Conservation (phyloP, 1,140 invertebrate species). For the Potamilus streckersoni region DNA sequence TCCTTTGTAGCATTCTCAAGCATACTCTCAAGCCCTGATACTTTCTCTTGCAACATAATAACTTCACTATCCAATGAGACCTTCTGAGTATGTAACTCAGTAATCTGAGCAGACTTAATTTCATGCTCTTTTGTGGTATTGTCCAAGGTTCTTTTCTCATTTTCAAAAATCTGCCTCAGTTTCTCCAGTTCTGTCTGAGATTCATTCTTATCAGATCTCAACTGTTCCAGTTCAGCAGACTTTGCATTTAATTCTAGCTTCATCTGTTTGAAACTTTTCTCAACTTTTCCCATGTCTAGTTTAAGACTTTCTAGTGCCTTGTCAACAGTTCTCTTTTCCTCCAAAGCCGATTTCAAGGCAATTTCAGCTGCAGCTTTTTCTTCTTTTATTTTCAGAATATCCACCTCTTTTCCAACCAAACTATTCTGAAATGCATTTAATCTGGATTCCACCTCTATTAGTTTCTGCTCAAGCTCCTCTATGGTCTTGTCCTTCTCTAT, state of each 20-base stretch:
- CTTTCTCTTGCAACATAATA: slow-evolving; percentile 33
- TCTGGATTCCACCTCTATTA: slow-evolving; percentile 62
- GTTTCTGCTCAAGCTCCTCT: slow-evolving; percentile 62
- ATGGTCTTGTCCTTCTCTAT: slow-evolving; percentile 65
- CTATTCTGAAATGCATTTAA: slow-evolving; percentile 58
- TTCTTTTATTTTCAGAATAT: slow-evolving; percentile 62
- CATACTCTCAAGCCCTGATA: slow-evolving; percentile 29
- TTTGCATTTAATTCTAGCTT: slow-evolving; percentile 65
- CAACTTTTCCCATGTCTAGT: slow-evolving; percentile 66
- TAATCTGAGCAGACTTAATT: slow-evolving; percentile 39
- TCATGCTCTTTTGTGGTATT: slow-evolving; percentile 37
- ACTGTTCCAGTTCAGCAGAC: slow-evolving; percentile 44
- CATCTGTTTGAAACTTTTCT: slow-evolving; percentile 68
- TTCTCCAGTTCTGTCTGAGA: slow-evolving; percentile 43
- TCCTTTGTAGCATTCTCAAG: slow-evolving; percentile 33
- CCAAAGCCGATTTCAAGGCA: slow-evolving; percentile 62
- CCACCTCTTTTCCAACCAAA: slow-evolving; percentile 55
- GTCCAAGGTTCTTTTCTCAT: slow-evolving; percentile 50
- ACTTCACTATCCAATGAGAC: slow-evolving; percentile 44
- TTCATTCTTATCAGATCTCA: slow-evolving; percentile 38
- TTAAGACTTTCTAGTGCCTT: slow-evolving; percentile 63
- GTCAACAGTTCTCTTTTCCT: slow-evolving; percentile 68
- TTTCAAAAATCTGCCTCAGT: slow-evolving; percentile 44
- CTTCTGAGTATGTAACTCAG: slow-evolving; percentile 48
- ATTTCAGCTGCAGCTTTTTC: slow-evolving; percentile 66